Evolutionary conservation across 2,888 invertebrate genomes (phyloP), one percentile per base, ranked within the genome.

Genomic region (Acanthacorydalis orientalis): DNA sequence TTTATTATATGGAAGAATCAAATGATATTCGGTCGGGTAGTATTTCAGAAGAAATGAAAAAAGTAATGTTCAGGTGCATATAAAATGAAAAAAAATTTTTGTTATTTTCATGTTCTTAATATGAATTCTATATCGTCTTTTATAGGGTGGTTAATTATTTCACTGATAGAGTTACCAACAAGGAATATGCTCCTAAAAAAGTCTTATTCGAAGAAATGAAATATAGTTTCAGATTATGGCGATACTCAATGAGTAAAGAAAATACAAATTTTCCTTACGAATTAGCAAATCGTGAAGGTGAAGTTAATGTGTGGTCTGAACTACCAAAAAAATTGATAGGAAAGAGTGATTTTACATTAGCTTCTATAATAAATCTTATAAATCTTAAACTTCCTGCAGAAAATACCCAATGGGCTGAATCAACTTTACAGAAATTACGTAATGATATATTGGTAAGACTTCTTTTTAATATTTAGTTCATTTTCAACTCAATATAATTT

Each of bases 1-100:
- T 83, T 53, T 90, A 76, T 63, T 93, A 85, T 64, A 78, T 88
- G 62, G 77, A 81, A 55, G 75, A 77, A 33, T 81, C 83, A 0
- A 77, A 81, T 7, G 87, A 88, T 61, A 63, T 80, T 1, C 68
- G 82, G 47, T 73, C 83, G 23, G 87, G 84, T 60, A 76, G 79
- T 32, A 72, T 92, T 3, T 73, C 77, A 51, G 57, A 63, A 0
- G 83, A 88, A 44, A 72, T 86, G 49, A 74, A 77, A 56, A 62
- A 68, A 1, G 69, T 75, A 1, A 77, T 87, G 68, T 66, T 62
- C 41, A 78, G 72, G 69, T 74, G 49, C 57, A 61, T 55, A 7
- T 7, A 14, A 12, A 38, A 43, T 33, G 11, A 31, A n/a, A n/a
- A n/a, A n/a, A n/a, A n/a, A 33, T 34, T n/a, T 43, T 42, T 23